Base-by-base conservation (phyloP, 2,888 invertebrate genomes). In the Miltochrista miniata region DNA sequence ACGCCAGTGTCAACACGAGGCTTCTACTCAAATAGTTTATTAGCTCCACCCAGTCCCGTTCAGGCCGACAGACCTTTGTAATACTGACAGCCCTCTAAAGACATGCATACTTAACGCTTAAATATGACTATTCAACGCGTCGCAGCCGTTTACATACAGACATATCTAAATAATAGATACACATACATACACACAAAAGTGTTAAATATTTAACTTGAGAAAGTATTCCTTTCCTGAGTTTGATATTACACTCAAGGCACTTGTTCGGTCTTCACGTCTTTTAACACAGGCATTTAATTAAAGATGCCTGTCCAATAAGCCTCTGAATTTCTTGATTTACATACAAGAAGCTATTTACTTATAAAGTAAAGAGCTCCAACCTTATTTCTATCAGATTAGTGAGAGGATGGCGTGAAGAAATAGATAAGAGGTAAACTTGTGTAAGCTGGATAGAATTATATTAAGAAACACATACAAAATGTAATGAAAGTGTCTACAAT, bases 11-110 rank as follows among this genome's bases (percentile, higher is more conserved):
- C 90, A 91, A 91, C 90, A 89, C 85, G 76, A 80, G 81, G 83
- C 80, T 79, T 87, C 87, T 85, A 81, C 87, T 89, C 90, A 90
- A 90, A 90, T 87, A 90, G 89, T 90, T 89, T 90, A 90, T 90
- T 87, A 87, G 86, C 90, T 90, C 90, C 90, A 87, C 90, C 90
- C 90, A 89, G 79, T 79, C 83, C 78, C 84, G 85, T 82, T 83
- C 86, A 82, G 83, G 83, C 87, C 81, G 85, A 81, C 81, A 78
- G 72, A 81, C 81, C 85, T 90, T 90, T 90, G 90, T 90, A 81
- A 73, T 76, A 74, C 77, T 85, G 88, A 85, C 90, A 87, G 79
- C 81, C 79, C 82, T 85, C 78, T 78, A 81, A 83, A 87, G 83
- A 83, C 79, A 85, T 72, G 82, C 86, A 87, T 87, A 84, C 83